Conservation (phyloP, 2,797 vertebrate genomes). For the Huso huso region DNA sequence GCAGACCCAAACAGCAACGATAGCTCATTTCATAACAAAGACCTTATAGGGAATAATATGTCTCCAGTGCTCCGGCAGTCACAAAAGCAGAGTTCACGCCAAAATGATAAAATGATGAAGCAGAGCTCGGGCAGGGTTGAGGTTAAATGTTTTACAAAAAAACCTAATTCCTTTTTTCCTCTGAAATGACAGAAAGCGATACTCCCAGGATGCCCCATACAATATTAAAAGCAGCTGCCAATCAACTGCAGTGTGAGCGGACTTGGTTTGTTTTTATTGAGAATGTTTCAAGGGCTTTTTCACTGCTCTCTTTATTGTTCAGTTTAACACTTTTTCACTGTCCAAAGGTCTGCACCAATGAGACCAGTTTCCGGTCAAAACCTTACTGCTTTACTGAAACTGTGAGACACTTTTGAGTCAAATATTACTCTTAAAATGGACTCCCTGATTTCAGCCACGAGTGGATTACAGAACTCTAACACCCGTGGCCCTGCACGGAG, state of each 20-base stretch:
- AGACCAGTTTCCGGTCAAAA: too few relatives aligned
- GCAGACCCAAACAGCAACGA: constrained; percentile 50
- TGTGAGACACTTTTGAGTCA: too few relatives aligned
- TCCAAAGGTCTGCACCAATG: too few relatives aligned
- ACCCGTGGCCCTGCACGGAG: too few relatives aligned
- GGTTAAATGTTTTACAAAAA: not conserved
- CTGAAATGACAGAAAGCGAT: not conserved
- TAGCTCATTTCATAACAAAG: constrained; percentile 59
- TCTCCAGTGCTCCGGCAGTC: constrained; percentile 36
- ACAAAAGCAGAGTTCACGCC: constrained; percentile 50
- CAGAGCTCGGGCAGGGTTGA: constrained; percentile 25
- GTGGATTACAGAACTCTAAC: too few relatives aligned
- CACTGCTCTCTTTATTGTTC: not conserved
- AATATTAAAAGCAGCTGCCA: constrained; percentile 6
- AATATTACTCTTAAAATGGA: too few relatives aligned
- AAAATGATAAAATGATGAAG: constrained; percentile 37
- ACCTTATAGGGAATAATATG: constrained; percentile 79
- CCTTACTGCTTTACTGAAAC: too few relatives aligned
- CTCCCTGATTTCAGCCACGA: too few relatives aligned
- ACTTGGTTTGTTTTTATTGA: not conserved
- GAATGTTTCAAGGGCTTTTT: not conserved
- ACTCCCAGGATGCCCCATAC: not conserved
- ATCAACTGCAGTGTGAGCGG: not conserved
- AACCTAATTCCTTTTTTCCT: not conserved
- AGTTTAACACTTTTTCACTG: too few relatives aligned